phyloP scores from a whole-genome alignment of 1,140 invertebrate genomes.

The Trinorchestia longiramus region DNA sequence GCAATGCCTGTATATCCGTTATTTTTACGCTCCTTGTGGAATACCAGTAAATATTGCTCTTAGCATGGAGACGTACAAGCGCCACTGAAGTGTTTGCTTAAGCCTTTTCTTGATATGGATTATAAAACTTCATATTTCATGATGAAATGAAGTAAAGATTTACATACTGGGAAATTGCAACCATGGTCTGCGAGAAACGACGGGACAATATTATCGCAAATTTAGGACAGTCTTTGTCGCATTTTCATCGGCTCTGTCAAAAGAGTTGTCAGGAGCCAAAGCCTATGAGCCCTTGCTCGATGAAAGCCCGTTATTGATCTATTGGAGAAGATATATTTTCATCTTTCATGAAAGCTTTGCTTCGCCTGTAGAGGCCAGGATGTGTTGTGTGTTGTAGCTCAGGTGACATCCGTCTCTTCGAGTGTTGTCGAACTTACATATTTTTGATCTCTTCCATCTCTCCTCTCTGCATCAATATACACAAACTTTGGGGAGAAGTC shows the following conservation, averaged over 20 bases:
- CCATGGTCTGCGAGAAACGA: background rate
- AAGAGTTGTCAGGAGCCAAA: background rate
- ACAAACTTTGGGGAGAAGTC: no score
- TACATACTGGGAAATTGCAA: background rate
- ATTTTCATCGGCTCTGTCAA: background rate
- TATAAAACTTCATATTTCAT: background rate
- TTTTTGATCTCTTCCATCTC: no score
- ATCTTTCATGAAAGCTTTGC: background rate
- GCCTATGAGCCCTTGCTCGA: background rate
- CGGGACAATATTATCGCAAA: background rate
- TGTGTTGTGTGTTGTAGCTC: no score
- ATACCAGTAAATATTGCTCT: no score
- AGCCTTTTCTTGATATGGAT: background rate
- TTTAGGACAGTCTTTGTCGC: background rate
- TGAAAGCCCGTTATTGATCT: background rate
- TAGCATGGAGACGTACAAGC: no score
- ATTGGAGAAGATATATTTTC: background rate
- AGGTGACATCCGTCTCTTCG: no score
- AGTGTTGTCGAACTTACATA: no score
- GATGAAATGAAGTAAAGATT: background rate
- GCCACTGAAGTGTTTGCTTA: background rate
- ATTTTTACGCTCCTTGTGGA: no score
- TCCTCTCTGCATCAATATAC: no score
- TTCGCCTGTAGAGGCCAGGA: no score
- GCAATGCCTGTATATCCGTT: no score